These are phyloP conservation scores for Phainopepla nitens DNA, from an alignment of 2,113 vertebrate species.

Conservation along the genomic window DNA sequence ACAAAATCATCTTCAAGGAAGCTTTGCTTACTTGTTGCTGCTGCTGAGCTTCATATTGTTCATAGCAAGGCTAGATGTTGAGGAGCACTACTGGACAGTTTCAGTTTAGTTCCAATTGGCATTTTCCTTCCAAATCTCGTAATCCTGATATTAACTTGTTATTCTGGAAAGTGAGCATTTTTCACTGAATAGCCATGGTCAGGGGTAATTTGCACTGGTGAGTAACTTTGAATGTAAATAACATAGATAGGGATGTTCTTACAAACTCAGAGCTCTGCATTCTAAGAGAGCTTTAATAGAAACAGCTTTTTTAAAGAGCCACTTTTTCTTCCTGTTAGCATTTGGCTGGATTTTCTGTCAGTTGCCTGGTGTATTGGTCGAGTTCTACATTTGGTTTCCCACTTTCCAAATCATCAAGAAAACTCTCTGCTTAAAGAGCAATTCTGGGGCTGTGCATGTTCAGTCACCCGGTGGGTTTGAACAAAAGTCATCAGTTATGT, in stretches of 20 bases:
- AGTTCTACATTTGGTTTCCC: neutral
- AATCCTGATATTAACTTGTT: neutral
- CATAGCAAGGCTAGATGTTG: neutral
- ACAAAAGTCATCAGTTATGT: neutral
- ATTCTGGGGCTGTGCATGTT: neutral
- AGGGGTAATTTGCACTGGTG: neutral
- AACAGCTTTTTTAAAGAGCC: neutral
- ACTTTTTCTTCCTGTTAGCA: neutral
- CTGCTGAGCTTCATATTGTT: neutral
- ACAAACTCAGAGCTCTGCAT: neutral
- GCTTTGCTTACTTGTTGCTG: neutral
- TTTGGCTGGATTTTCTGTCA: neutral
- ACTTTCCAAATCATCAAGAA: neutral
- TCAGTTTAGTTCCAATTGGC: neutral
- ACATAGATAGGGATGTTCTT: neutral
- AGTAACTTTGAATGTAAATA: neutral
- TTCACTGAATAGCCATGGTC: neutral
- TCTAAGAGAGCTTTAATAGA: neutral
- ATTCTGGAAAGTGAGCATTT: conserved; percentile 21
- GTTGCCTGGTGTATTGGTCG: neutral
- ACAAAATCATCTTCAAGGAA: neutral
- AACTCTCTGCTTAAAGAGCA: neutral
- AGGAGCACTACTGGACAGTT: neutral
- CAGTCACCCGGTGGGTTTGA: neutral
- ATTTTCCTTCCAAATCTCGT: neutral